Evolutionary conservation across 2,113 vertebrate species (phyloP).

Genomic region (Gobius niger): DNA sequence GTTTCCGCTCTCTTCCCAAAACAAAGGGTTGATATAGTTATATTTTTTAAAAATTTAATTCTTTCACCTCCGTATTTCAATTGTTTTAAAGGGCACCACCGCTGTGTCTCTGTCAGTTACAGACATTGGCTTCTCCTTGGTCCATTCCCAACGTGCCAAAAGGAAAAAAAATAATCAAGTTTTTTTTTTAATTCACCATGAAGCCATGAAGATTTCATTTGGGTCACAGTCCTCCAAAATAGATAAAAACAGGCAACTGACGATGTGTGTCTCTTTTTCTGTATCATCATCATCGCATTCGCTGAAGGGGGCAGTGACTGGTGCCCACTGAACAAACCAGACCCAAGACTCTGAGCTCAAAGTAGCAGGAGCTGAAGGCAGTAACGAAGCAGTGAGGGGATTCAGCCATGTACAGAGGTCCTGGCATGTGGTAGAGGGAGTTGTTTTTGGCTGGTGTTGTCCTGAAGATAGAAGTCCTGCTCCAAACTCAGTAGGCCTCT

Average conservation of each 20-base stretch:
- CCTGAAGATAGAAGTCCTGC: conserved; percentile 87
- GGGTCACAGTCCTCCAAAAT: conserved; percentile 75
- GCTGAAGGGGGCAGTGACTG: conserved; percentile 80
- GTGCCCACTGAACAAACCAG: conserved; percentile 79
- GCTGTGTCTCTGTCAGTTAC: conserved; percentile 82
- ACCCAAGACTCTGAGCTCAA: conserved; percentile 82
- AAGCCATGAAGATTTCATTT: conserved; percentile 81
- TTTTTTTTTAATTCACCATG: conserved; percentile 76
- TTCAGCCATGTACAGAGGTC: conserved; percentile 75
- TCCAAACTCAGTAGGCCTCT: conserved; percentile 86
- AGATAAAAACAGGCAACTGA: conserved; percentile 41
- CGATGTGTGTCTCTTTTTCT: conserved; percentile 59
- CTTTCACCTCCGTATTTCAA: conserved; percentile 68
- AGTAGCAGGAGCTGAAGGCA: conserved; percentile 79
- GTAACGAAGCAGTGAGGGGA: conserved; percentile 85
- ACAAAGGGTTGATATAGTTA: conserved; percentile 82
- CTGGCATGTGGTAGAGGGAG: conserved; percentile 64
- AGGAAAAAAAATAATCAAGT: conserved; percentile 49
- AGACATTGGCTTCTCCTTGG: conserved; percentile 87
- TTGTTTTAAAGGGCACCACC: conserved; percentile 80
- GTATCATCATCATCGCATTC: conserved; percentile 65
- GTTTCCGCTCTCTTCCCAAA: conserved; percentile 65
- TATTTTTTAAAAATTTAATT: conserved; percentile 81
- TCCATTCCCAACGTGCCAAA: conserved; percentile 84
- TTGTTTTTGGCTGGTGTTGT: conserved; percentile 83